Percentiles rank a stretch among this genome's conserved stretches.
Conservation (phyloP, 2,797 vertebrate species). For the Manis javanica region DNA sequence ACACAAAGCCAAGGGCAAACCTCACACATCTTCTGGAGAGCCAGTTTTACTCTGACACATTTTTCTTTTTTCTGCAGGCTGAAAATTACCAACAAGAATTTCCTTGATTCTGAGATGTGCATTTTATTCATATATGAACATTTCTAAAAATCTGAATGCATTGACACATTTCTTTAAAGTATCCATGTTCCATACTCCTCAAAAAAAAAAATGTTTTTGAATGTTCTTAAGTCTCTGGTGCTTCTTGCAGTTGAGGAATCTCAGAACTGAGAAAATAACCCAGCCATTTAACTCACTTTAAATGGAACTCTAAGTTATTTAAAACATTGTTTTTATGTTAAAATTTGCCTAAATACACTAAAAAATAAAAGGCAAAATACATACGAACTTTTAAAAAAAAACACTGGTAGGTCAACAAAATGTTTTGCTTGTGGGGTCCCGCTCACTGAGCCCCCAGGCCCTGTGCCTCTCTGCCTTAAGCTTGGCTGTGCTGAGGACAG, state of each 20-base stretch:
- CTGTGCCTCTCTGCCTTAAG: background rate
- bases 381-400: background rate
- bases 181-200: background rate
- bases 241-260: background rate
- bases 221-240: background rate
- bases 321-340: conserved; percentile 1
- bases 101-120: background rate
- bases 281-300: background rate
- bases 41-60: background rate
- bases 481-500: background rate
- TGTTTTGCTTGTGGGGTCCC: background rate
- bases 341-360: background rate
- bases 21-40: background rate
- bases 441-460: fast-evolving
- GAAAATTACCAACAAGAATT: conserved; percentile 15
- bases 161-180: background rate
- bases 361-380: background rate
- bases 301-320: background rate
- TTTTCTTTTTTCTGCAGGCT: background rate
- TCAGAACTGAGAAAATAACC: background rate
- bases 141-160: conserved; percentile 14
- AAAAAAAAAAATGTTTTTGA: background rate
- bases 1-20: background rate
- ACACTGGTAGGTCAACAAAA: background rate
- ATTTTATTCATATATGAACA: background rate